These are phyloP conservation scores for Loris lydekkerianus DNA, from an alignment of 2,797 vertebrate species.

Conservation along the genomic window DNA sequence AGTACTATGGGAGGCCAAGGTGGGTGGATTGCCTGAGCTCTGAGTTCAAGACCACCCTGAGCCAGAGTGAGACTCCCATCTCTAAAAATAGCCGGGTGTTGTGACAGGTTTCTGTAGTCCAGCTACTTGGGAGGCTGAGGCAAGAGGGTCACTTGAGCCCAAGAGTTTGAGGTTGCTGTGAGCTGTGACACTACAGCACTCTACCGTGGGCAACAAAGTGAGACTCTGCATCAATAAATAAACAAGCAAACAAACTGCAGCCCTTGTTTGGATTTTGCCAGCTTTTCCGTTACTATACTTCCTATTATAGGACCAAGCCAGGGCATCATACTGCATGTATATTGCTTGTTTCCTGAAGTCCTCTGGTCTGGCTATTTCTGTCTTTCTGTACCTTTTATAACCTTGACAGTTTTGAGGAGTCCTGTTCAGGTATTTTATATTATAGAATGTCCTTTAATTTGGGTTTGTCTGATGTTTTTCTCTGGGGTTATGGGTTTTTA, in stretches of 20 bases:
- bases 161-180: too few relatives aligned
- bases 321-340: fast-evolving
- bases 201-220: too few relatives aligned
- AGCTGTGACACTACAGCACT: too few relatives aligned
- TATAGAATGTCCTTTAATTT: background rate
- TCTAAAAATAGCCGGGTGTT: too few relatives aligned
- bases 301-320: background rate
- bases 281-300: background rate
- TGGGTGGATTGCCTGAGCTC: too few relatives aligned
- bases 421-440: background rate
- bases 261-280: background rate
- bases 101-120: too few relatives aligned
- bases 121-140: too few relatives aligned
- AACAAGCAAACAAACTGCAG: background rate
- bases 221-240: too few relatives aligned
- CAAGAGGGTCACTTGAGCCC: too few relatives aligned
- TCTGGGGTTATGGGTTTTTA: background rate
- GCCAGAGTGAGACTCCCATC: too few relatives aligned
- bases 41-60: too few relatives aligned
- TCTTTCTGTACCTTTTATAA: background rate
- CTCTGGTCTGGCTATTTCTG: background rate
- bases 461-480: background rate
- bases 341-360: fast-evolving
- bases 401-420: background rate
- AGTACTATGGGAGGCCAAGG: too few relatives aligned